Evolutionary conservation across 1,140 invertebrate genomes (phyloP).

Genomic region (Cheumatopsyche charites): DNA sequence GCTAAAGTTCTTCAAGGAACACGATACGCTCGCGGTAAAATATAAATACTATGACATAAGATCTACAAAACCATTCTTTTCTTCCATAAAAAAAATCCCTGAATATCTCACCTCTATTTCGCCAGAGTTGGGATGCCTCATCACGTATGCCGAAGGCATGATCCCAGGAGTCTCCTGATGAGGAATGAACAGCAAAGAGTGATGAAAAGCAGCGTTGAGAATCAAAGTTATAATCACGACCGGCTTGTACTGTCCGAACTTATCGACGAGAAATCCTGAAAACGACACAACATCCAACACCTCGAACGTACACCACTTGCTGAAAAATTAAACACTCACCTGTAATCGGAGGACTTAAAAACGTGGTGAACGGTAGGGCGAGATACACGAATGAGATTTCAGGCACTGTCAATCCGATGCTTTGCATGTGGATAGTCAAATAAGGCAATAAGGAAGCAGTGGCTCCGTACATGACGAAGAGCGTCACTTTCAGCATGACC

Average conservation of each 20-base stretch:
- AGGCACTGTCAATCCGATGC: conserved; percentile 80
- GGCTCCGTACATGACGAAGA: conserved; percentile 82
- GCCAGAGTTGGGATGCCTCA: conserved; percentile 70
- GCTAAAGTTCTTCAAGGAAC: conserved; percentile 61
- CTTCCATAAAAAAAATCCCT: not conserved
- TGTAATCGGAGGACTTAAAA: conserved; percentile 79
- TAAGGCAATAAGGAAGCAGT: conserved; percentile 81
- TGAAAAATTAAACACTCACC: conserved; percentile 60
- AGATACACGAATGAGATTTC: conserved; percentile 86
- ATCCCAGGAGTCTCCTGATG: conserved; percentile 75
- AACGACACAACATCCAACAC: conserved; percentile 36
- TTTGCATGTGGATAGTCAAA: conserved; percentile 86
- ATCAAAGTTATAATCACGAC: conserved; percentile 76
- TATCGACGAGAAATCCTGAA: conserved; percentile 78
- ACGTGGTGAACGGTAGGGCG: conserved; percentile 79
- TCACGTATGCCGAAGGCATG: conserved; percentile 73
- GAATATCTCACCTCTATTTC: conserved; percentile 66
- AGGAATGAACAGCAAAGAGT: conserved; percentile 73
- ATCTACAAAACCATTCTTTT: not conserved
- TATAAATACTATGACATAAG: conserved; percentile 43
- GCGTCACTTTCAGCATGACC: conserved; percentile 77
- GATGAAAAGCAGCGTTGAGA: conserved; percentile 74
- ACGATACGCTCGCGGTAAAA: conserved; percentile 48
- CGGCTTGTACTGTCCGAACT: conserved; percentile 80
- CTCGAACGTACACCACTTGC: not conserved